These are phyloP conservation scores for Holothuria leucospilota DNA, from an alignment of 53 echinoderm and acorn worm species.

Conservation along the genomic window DNA sequence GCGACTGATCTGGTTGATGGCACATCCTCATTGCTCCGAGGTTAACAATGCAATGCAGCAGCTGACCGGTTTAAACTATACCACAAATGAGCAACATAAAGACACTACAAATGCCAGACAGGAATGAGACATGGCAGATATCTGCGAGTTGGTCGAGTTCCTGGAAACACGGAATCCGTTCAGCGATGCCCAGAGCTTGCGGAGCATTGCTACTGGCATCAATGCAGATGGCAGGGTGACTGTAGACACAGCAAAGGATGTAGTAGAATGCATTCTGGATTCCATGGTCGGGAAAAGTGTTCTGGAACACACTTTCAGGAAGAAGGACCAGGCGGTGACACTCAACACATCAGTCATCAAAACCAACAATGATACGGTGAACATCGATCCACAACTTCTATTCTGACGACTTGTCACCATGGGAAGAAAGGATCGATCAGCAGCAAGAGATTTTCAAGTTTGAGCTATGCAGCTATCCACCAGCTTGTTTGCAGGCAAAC, in stretches of 20 bases:
- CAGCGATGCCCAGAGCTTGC: not conserved
- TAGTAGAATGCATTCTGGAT: not conserved
- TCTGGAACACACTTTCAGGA: constrained; percentile 14
- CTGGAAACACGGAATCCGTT: constrained; percentile 10
- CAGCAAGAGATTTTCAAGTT: not conserved
- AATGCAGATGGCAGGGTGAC: not conserved
- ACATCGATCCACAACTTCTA: not conserved
- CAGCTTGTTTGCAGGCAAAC: too few relatives aligned
- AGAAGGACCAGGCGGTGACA: not conserved
- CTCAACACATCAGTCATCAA: not conserved
- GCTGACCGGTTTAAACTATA: not conserved
- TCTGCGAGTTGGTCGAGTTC: not conserved
- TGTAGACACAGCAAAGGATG: not conserved
- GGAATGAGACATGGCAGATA: constrained; percentile 21
- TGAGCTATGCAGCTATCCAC: not conserved
- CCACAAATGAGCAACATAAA: not conserved
- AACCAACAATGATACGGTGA: not conserved
- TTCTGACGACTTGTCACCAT: not conserved
- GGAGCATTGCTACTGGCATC: constrained; percentile 14
- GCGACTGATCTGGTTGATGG: constrained; percentile 1
- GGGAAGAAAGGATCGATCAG: not conserved
- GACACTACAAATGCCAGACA: not conserved
- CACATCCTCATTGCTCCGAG: not conserved
- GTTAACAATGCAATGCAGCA: not conserved
- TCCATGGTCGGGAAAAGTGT: constrained; percentile 7